These are phyloP conservation scores for Tretioscincus oriximinensis DNA, from an alignment of 2,113 vertebrate genomes.

Conservation along the genomic window DNA sequence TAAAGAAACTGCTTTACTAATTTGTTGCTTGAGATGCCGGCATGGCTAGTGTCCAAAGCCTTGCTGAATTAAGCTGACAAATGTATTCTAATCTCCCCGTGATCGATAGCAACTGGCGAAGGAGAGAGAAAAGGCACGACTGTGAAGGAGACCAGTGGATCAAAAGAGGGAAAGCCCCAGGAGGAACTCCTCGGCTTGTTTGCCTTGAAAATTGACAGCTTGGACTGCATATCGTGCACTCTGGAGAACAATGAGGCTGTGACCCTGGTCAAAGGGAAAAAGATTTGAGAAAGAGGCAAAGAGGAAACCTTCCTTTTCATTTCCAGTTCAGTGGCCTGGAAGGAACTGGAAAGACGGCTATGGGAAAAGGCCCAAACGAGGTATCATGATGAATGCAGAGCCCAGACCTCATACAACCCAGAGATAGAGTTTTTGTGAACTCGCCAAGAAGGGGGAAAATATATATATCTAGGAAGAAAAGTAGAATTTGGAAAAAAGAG, in stretches of 20 bases:
- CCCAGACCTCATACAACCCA: too few species aligned
- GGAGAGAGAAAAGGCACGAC: conserved; percentile 49
- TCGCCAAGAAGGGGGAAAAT: too few species aligned
- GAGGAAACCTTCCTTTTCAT: background rate
- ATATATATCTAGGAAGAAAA: too few species aligned
- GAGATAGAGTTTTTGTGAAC: too few species aligned
- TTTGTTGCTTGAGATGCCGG: conserved; percentile 2
- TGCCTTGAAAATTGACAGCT: conserved; percentile 45
- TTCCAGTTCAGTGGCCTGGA: background rate
- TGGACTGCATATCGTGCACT: background rate
- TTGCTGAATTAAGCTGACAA: conserved; percentile 33
- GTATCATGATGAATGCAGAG: background rate
- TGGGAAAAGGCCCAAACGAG: background rate
- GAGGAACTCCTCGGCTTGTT: conserved; percentile 20
- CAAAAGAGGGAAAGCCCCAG: conserved; percentile 49
- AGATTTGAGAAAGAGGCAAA: background rate
- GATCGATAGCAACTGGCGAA: conserved; percentile 54
- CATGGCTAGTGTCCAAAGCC: conserved; percentile 22
- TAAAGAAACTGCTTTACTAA: conserved; percentile 20
- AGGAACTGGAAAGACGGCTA: background rate
- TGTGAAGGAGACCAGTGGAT: conserved; percentile 42
- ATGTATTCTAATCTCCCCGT: conserved; percentile 35
- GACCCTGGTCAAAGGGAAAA: conserved; percentile 31
- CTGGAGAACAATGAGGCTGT: conserved; percentile 31
- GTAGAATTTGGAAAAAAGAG: too few species aligned